Evolutionary conservation across 2,113 vertebrate genomes (phyloP).

Genomic region (Arothron firmamentum): DNA sequence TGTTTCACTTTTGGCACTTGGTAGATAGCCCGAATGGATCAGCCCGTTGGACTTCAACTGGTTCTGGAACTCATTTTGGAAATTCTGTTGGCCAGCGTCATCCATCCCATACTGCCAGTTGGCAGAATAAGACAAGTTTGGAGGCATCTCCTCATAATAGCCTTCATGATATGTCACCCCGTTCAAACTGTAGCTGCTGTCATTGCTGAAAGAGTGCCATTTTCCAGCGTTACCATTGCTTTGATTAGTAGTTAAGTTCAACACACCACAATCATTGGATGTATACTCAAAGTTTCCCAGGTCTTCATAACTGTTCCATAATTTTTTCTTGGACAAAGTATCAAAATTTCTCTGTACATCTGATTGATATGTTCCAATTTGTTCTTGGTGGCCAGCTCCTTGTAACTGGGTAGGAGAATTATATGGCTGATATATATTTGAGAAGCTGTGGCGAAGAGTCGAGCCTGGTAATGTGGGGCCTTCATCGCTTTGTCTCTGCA

Average conservation of each 20-base stretch:
- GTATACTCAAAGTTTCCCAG: constrained; percentile 38
- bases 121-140: constrained; percentile 72
- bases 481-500: constrained; percentile 37
- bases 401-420: constrained; percentile 34
- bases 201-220: constrained; percentile 65
- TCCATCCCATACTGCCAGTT: constrained; percentile 71
- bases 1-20: constrained; percentile 65
- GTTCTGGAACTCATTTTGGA: constrained; percentile 55
- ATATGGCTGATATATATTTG: constrained; percentile 42
- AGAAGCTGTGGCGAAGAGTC: constrained; percentile 29
- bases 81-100: constrained; percentile 52
- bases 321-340: constrained; percentile 43
- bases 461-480: constrained; percentile 17
- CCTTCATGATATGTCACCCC: constrained; percentile 81
- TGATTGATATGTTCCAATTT: constrained; percentile 27
- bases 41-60: constrained; percentile 40
- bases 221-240: constrained; percentile 52
- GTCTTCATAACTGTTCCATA: constrained; percentile 66
- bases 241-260: constrained; percentile 72
- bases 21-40: constrained; percentile 74
- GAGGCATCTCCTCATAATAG: constrained; percentile 76
- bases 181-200: constrained; percentile 74
- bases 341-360: constrained; percentile 25
- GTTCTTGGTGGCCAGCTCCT: constrained; percentile 34
- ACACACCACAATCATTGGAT: constrained; percentile 49